phyloP scores from a whole-genome alignment of 2,888 invertebrate species.

The Limnephilus lunatus region DNA sequence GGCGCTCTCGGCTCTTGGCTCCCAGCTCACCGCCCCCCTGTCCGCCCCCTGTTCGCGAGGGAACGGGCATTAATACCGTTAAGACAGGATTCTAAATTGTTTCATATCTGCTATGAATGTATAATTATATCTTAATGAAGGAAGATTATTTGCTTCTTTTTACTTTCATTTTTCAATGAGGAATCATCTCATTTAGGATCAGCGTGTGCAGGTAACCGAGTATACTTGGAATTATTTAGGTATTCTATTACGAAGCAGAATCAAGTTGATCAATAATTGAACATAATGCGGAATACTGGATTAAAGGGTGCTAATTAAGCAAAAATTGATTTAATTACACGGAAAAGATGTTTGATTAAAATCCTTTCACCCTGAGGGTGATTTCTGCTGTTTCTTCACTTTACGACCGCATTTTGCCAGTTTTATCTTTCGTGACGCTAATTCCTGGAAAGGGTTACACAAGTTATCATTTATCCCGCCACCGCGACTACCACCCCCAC shows the following conservation, averaged over 20 bases:
- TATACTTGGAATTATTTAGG: background rate
- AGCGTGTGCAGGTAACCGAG: background rate
- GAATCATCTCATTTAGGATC: constrained; percentile 7
- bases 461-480: constrained; percentile 40
- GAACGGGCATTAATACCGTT: constrained; percentile 45
- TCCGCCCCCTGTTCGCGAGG: background rate
- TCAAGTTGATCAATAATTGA: background rate
- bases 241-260: background rate
- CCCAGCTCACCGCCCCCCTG: background rate
- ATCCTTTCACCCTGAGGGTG: background rate
- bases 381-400: background rate
- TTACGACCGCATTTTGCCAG: background rate
- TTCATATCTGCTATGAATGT: constrained; percentile 43
- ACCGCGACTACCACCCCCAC: background rate
- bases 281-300: background rate
- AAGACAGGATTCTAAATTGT: constrained; percentile 53
- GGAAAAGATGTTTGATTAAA: background rate
- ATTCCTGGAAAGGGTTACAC: constrained; percentile 36
- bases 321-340: background rate
- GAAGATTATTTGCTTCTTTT: constrained; percentile 32
- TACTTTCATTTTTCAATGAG: background rate
- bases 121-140: constrained; percentile 21
- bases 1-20: background rate
- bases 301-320: background rate
- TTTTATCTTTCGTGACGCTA: constrained; percentile 41